Evolutionary conservation across 2,888 invertebrate species (phyloP).

Genomic region (Uropetala carovei): DNA sequence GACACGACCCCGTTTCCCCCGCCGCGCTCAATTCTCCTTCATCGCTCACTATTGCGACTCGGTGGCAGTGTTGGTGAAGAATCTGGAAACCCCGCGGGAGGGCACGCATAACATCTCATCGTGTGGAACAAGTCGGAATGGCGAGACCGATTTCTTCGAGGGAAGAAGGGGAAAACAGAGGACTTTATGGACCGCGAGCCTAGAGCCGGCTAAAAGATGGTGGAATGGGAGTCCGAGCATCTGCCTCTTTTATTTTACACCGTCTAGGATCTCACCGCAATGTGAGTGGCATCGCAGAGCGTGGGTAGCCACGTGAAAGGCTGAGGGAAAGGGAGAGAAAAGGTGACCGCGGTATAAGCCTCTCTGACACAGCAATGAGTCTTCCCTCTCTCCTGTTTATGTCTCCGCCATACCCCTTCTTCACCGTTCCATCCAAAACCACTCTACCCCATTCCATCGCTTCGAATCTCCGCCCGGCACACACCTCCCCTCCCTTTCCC

Average conservation of each 20-base stretch:
- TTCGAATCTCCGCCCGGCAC: conserved; percentile 23
- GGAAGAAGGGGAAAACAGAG: neutral
- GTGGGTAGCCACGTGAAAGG: neutral
- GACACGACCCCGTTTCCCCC: neutral
- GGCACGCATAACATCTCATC: neutral
- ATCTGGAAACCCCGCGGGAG: neutral
- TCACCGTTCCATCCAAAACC: conserved; percentile 6
- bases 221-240: neutral
- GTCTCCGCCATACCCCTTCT: neutral
- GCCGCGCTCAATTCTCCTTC: neutral
- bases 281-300: neutral
- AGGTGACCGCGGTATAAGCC: neutral
- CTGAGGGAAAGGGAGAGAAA: neutral
- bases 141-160: neutral
- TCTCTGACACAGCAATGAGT: neutral
- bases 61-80: neutral
- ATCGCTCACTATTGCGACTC: neutral
- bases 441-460: neutral
- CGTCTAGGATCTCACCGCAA: neutral
- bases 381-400: neutral
- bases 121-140: neutral
- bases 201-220: neutral
- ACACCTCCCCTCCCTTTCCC: conserved; percentile 39
- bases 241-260: neutral
- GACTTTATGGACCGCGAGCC: neutral